Percentiles rank a stretch among this genome's conserved stretches.
Evolutionary conservation across 1,140 invertebrate genomes (phyloP).

Genomic region (Papilio polytes): DNA sequence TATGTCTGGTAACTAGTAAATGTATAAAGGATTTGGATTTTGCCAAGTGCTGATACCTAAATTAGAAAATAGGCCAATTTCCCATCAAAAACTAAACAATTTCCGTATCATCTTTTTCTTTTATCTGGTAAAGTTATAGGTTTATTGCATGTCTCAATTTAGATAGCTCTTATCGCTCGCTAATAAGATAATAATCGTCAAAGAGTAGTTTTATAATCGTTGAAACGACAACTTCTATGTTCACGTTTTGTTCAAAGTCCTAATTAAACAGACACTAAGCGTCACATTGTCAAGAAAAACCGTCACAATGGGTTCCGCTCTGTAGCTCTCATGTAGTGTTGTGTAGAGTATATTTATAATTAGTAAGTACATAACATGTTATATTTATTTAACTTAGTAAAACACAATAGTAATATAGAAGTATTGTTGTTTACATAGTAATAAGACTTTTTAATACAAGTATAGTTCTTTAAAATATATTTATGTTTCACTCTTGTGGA

Average conservation of each 20-base stretch:
- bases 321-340: neutral
- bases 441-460: neutral
- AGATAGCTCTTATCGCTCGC: neutral
- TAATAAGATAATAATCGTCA: conserved; percentile 19
- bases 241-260: conserved; percentile 1
- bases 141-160: neutral
- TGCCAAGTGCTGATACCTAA: neutral
- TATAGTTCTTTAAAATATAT: too few species aligned
- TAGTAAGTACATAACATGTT: neutral
- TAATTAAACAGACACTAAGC: conserved; percentile 1
- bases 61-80: neutral
- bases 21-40: neutral
- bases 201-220: conserved; percentile 1
- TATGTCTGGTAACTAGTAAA: neutral
- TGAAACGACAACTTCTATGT: neutral
- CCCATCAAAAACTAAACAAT: neutral
- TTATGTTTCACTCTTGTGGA: too few species aligned
- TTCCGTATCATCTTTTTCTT: too few species aligned
- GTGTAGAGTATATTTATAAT: neutral
- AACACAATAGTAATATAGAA: neutral
- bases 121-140: neutral
- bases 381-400: neutral
- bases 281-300: neutral
- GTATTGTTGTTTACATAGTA: neutral
- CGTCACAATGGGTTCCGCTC: neutral